Conservation (phyloP, 2,113 vertebrate species). For the Dissostichus mawsoni region DNA sequence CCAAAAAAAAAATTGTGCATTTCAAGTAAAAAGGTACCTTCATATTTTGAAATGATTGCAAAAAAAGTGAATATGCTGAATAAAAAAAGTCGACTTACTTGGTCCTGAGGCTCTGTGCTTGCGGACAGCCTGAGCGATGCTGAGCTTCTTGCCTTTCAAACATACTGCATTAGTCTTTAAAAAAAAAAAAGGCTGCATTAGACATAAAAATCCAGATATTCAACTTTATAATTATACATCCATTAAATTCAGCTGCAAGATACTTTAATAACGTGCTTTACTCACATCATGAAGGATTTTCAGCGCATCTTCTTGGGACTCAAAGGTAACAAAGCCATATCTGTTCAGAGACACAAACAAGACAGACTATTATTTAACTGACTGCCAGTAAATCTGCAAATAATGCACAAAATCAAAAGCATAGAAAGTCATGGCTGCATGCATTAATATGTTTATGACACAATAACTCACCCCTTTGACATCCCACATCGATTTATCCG, state of each 20-base stretch:
- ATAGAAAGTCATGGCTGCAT: neutral
- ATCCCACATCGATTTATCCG: constrained; percentile 88
- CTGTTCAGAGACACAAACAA: constrained; percentile 69
- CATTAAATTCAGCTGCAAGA: neutral
- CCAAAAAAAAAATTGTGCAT: neutral
- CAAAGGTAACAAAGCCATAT: constrained; percentile 93
- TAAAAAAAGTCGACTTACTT: constrained; percentile 62
- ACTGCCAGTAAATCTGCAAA: neutral
- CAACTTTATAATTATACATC: neutral
- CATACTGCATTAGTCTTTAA: constrained; percentile 85
- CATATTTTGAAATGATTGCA: neutral
- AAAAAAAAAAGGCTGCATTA: neutral
- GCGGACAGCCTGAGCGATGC: constrained; percentile 89
- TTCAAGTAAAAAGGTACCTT: neutral
- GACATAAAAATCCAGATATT: neutral
- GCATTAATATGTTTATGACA: too few relatives aligned
- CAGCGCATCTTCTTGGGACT: constrained; percentile 89
- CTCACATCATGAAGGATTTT: constrained; percentile 90
- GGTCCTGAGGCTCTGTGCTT: constrained; percentile 83
- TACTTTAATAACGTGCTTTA: neutral
- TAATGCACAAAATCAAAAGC: neutral
- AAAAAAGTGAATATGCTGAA: neutral
- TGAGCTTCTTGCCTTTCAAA: constrained; percentile 89
- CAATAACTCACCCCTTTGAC: constrained; percentile 86
- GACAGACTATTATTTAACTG: neutral